Conservation (phyloP, 2,888 invertebrate genomes). For the Apodemia zela region DNA sequence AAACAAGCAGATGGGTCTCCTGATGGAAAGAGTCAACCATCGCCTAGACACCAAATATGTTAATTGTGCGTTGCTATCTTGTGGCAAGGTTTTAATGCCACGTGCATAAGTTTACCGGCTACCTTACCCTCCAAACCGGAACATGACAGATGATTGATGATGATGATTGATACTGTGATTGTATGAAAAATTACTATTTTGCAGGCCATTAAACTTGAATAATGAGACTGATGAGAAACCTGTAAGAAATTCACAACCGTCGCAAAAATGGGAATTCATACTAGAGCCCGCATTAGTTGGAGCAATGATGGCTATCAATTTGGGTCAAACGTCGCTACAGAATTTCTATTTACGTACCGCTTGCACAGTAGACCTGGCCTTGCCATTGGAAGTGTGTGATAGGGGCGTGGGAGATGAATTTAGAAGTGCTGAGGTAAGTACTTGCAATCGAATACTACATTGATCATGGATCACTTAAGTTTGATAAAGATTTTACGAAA, state of each 20-base stretch:
- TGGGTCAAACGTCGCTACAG: constrained; percentile 85
- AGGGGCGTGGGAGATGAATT: constrained; percentile 71
- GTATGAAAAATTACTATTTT: constrained; percentile 18
- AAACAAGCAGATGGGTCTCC: no score
- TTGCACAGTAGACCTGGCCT: constrained; percentile 84
- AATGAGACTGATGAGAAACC: constrained; percentile 34
- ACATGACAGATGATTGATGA: no score
- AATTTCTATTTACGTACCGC: constrained; percentile 88
- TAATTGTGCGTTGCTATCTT: no score
- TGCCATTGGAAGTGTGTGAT: constrained; percentile 82
- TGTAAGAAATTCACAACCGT: constrained; percentile 25
- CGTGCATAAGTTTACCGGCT: no score
- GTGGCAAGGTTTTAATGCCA: no score
- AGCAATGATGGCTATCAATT: constrained; percentile 80
- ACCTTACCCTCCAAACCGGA: no score
- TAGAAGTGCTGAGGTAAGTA: constrained; percentile 53
- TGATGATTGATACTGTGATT: no score
- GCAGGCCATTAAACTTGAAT: constrained; percentile 37
- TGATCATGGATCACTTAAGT: background rate
- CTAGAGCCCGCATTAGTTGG: constrained; percentile 86
- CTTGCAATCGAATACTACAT: background rate
- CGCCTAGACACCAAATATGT: no score
- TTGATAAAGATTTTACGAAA: no score
- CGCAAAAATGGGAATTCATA: constrained; percentile 71
- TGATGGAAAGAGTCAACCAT: no score